A percentile compares a stretch with the other conserved stretches of the same genome.
These are phyloP conservation scores for Alfaro cultratus DNA, from an alignment of 2,797 vertebrate genomes.

Conservation along the genomic window DNA sequence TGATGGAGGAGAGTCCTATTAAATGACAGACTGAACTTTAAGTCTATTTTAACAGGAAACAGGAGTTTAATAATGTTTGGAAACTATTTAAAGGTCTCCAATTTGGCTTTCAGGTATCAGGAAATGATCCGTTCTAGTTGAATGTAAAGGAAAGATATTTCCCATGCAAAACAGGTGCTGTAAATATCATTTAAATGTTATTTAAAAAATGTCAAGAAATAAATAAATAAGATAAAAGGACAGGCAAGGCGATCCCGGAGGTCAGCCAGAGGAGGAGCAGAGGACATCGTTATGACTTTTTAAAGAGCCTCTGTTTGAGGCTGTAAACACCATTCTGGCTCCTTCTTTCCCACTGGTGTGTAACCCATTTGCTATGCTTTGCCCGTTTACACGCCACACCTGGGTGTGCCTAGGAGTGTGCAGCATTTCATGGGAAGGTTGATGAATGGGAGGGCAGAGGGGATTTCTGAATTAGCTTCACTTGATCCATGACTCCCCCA, in stretches of 20 bases:
- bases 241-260: constrained; percentile 1
- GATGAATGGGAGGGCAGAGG: constrained; percentile 59
- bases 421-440: constrained; percentile 25
- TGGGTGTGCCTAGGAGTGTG: constrained; percentile 42
- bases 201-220: neutral
- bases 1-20: constrained; percentile 39
- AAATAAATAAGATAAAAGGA: neutral
- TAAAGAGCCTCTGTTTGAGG: constrained; percentile 65
- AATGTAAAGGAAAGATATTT: neutral
- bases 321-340: constrained; percentile 57
- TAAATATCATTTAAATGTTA: neutral
- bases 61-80: constrained; percentile 63
- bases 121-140: constrained; percentile 33
- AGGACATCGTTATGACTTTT: constrained; percentile 61
- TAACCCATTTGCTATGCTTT: constrained; percentile 53
- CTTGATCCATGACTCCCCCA: constrained; percentile 52
- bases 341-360: constrained; percentile 44
- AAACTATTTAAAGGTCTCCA: constrained; percentile 53
- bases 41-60: constrained; percentile 55
- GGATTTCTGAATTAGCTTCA: constrained; percentile 47
- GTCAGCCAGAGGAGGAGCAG: neutral
- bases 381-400: constrained; percentile 46
- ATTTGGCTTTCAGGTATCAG: constrained; percentile 54
- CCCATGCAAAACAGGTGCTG: neutral
- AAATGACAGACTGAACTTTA: constrained; percentile 46